Evolutionary conservation across 2,797 vertebrate species (phyloP).

Genomic region (Avahi laniger): DNA sequence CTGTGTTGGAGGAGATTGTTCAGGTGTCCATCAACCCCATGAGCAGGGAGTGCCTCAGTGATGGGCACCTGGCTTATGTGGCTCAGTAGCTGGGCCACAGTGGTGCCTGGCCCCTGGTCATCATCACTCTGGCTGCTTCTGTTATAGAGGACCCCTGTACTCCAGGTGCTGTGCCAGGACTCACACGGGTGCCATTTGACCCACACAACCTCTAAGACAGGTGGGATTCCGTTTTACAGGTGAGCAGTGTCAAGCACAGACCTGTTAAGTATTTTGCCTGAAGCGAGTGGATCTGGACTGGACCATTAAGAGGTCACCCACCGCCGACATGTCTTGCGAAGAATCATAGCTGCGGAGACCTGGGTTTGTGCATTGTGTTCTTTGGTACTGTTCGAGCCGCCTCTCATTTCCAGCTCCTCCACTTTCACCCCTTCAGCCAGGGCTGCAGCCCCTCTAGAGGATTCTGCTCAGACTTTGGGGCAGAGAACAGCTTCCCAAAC

Average conservation of each 20-base stretch:
- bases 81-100: background rate
- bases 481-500: background rate
- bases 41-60: background rate
- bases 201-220: background rate
- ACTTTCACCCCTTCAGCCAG: background rate
- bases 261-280: background rate
- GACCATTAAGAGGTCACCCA: background rate
- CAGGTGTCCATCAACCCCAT: background rate
- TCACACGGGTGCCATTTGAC: background rate
- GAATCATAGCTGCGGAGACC: background rate
- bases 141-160: background rate
- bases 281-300: background rate
- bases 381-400: background rate
- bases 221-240: background rate
- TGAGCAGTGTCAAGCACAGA: background rate
- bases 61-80: background rate
- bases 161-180: background rate
- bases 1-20: background rate
- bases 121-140: background rate
- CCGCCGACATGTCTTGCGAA: background rate
- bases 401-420: background rate
- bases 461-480: background rate
- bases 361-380: rapidly evolving
- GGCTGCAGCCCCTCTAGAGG: background rate
- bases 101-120: background rate